phyloP scores from a whole-genome alignment of 1,140 invertebrate genomes.

The Drosophila bocqueti region DNA sequence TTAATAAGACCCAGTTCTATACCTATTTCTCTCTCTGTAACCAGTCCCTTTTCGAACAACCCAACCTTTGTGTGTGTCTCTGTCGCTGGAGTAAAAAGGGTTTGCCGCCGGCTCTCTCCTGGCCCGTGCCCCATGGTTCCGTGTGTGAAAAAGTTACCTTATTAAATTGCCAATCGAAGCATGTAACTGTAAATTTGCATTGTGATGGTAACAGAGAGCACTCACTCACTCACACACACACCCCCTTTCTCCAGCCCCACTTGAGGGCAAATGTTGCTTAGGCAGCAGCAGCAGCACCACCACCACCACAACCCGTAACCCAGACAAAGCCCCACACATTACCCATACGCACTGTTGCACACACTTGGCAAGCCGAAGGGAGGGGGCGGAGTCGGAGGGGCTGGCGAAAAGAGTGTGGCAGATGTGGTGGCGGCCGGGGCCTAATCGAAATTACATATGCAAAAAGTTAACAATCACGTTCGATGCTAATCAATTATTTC shows the following conservation, averaged over 20 bases:
- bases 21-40: background rate
- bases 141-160: slow-evolving; percentile 76
- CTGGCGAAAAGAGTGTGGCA: slow-evolving; percentile 2
- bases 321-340: slow-evolving; percentile 54
- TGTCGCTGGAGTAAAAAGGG: slow-evolving; percentile 47
- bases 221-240: slow-evolving; percentile 1
- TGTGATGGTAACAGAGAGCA: slow-evolving; percentile 60
- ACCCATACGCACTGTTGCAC: slow-evolving; percentile 79
- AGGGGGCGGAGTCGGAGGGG: too few species aligned
- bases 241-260: background rate
- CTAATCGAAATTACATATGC: slow-evolving; percentile 80
- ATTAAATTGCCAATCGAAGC: slow-evolving; percentile 84
- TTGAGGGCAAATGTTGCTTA: slow-evolving; percentile 55
- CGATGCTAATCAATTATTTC: slow-evolving; percentile 82
- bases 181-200: slow-evolving; percentile 84
- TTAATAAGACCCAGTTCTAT: background rate
- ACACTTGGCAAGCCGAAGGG: slow-evolving; percentile 38
- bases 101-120: slow-evolving; percentile 19
- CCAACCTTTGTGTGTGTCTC: slow-evolving; percentile 28
- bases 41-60: background rate
- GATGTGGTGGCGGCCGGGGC: slow-evolving; percentile 14
- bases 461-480: slow-evolving; percentile 84
- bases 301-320: slow-evolving; percentile 24
- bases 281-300: slow-evolving; percentile 40
- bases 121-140: slow-evolving; percentile 11